Percentiles rank a stretch among this genome's conserved stretches.
These are phyloP conservation scores for Nomada fabriciana DNA, from an alignment of 2,888 invertebrate genomes.

Conservation along the genomic window DNA sequence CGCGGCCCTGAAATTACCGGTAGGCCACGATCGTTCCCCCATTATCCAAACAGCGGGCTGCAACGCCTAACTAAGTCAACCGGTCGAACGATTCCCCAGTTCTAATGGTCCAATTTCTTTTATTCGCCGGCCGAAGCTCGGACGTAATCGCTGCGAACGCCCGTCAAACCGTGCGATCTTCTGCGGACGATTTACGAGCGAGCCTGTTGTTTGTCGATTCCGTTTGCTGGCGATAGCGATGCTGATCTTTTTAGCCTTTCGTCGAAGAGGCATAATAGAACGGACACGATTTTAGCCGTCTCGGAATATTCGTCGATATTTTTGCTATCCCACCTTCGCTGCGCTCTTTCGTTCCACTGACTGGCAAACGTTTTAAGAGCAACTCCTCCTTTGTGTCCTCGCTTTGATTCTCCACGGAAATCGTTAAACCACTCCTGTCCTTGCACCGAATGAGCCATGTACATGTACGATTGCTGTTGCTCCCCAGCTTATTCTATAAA, in stretches of 20 bases:
- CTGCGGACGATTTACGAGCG: conserved; percentile 16
- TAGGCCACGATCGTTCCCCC: conserved; percentile 72
- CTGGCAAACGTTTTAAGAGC: no score
- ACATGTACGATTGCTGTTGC: no score
- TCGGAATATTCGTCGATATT: not conserved
- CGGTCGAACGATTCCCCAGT: conserved; percentile 53
- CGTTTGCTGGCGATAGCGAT: no score
- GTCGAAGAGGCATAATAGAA: not conserved
- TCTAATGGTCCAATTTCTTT: conserved; percentile 63
- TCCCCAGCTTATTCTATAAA: no score
- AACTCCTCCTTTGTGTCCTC: no score
- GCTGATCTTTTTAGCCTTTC: not conserved
- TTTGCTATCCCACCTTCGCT: no score
- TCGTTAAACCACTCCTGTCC: no score
- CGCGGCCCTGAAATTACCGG: conserved; percentile 65
- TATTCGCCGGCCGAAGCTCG: conserved; percentile 23
- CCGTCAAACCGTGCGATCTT: conserved; percentile 37
- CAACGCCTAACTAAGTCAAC: conserved; percentile 62
- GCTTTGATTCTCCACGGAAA: no score
- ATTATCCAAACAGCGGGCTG: conserved; percentile 62
- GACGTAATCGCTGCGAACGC: not conserved
- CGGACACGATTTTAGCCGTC: not conserved
- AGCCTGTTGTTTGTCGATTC: conserved; percentile 4
- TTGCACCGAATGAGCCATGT: no score
- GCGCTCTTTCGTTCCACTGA: no score